These are phyloP conservation scores for Podargus strigoides DNA, from an alignment of 2,797 vertebrate species.

Conservation along the genomic window DNA sequence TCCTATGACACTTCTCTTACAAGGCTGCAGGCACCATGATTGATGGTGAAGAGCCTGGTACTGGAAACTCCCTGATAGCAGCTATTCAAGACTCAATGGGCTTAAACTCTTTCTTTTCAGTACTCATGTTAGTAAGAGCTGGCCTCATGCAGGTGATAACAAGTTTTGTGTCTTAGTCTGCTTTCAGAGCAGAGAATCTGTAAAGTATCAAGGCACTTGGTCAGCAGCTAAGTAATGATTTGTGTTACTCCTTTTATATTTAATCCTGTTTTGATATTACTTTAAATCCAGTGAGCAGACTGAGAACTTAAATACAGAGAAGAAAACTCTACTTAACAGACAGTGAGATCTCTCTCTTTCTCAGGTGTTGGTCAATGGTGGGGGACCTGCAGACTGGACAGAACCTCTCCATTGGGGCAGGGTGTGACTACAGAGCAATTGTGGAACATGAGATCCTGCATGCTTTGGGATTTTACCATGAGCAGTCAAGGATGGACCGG, in stretches of 20 bases:
- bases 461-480: conserved; percentile 88
- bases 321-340: background rate
- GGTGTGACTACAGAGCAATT: conserved; percentile 86
- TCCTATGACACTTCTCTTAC: background rate
- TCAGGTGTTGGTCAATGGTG: conserved; percentile 86
- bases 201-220: rapidly evolving
- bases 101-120: background rate
- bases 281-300: background rate
- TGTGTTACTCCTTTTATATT: background rate
- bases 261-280: background rate
- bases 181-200: background rate
- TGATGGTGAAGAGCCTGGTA: background rate
- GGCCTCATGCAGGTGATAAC: too few species aligned
- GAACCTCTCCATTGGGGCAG: conserved; percentile 79
- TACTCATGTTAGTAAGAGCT: background rate
- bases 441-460: conserved; percentile 89
- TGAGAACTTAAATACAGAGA: background rate
- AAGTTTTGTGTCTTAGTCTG: background rate
- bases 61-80: background rate
- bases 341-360: background rate
- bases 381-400: conserved; percentile 83
- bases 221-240: background rate
- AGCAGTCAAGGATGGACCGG: conserved; percentile 86
- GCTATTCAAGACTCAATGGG: background rate
- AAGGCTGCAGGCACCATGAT: background rate